A percentile compares a stretch with the other conserved stretches of the same genome.
Evolutionary conservation across 2,888 invertebrate genomes (phyloP).

Genomic region (Mycalesis mineus): DNA sequence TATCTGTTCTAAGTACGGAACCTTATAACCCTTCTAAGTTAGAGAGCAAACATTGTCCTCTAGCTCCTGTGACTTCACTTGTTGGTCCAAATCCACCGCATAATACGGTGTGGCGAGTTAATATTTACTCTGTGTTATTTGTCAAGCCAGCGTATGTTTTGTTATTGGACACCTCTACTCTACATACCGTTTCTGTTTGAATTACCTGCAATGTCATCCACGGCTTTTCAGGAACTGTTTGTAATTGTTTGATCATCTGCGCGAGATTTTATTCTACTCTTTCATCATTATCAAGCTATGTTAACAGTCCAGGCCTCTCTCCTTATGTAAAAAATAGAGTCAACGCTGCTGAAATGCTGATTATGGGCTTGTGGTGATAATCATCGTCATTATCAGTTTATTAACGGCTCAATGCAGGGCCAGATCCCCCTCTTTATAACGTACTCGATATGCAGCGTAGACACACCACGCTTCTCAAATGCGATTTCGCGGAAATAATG

Average conservation of each 20-base stretch:
- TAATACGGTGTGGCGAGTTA: conserved; percentile 62
- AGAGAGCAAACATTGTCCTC: conserved; percentile 54
- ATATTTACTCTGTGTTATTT: conserved; percentile 72
- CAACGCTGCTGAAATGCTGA: too few relatives aligned
- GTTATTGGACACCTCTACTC: conserved; percentile 72
- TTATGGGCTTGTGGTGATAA: too few relatives aligned
- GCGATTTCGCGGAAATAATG: too few relatives aligned
- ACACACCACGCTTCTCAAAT: too few relatives aligned
- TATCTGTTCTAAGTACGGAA: neutral
- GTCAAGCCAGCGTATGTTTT: conserved; percentile 72
- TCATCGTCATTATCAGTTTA: too few relatives aligned
- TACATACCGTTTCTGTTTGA: conserved; percentile 65
- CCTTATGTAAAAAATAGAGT: too few relatives aligned
- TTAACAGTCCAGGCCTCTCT: too few relatives aligned
- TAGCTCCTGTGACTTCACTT: conserved; percentile 58
- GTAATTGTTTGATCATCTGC: conserved; percentile 48
- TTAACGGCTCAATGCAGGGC: too few relatives aligned
- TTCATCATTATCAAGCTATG: too few relatives aligned
- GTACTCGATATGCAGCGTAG: too few relatives aligned
- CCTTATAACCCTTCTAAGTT: conserved; percentile 54
- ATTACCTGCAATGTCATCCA: conserved; percentile 55
- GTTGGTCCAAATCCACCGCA: conserved; percentile 67
- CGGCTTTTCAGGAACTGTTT: conserved; percentile 52
- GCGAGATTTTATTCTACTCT: conserved; percentile 11
- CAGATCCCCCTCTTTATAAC: too few relatives aligned